A percentile compares a stretch with the other conserved stretches of the same genome.
Evolutionary conservation across 2,888 invertebrate species (phyloP).

Genomic region (Eupithecia pulchellata): DNA sequence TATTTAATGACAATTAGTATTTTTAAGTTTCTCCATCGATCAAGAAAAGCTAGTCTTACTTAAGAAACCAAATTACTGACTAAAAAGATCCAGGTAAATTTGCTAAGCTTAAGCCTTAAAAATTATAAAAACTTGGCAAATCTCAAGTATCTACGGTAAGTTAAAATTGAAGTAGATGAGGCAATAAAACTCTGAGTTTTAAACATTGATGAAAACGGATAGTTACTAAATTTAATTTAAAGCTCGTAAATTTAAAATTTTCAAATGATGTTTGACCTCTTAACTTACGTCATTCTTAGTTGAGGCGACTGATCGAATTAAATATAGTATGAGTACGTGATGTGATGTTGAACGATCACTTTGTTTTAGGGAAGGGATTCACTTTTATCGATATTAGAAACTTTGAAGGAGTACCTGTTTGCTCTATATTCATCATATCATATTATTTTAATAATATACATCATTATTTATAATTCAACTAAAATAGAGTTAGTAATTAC

Average conservation of each 20-base stretch:
- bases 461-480: too few species aligned
- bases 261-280: slow-evolving; percentile 69
- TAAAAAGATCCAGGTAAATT: slow-evolving; percentile 10
- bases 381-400: neutral
- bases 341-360: slow-evolving; percentile 65
- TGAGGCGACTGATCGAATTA: slow-evolving; percentile 77
- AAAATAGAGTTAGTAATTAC: too few species aligned
- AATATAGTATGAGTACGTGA: slow-evolving; percentile 57
- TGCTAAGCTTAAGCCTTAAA: neutral
- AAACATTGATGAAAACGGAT: slow-evolving; percentile 37
- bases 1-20: too few species aligned
- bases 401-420: neutral
- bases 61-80: neutral
- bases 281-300: slow-evolving; percentile 56
- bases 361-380: slow-evolving; percentile 54
- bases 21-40: neutral
- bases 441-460: neutral
- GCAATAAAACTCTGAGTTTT: slow-evolving; percentile 39
- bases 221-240: slow-evolving; percentile 67
- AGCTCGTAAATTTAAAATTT: slow-evolving; percentile 76
- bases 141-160: slow-evolving; percentile 25
- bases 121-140: slow-evolving; percentile 35
- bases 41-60: too few species aligned
- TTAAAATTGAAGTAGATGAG: slow-evolving; percentile 30
- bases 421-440: neutral